A percentile compares a stretch with the other conserved stretches of the same genome.
Conservation (phyloP, 2,888 invertebrate species). For the Melieria crassipennis region DNA sequence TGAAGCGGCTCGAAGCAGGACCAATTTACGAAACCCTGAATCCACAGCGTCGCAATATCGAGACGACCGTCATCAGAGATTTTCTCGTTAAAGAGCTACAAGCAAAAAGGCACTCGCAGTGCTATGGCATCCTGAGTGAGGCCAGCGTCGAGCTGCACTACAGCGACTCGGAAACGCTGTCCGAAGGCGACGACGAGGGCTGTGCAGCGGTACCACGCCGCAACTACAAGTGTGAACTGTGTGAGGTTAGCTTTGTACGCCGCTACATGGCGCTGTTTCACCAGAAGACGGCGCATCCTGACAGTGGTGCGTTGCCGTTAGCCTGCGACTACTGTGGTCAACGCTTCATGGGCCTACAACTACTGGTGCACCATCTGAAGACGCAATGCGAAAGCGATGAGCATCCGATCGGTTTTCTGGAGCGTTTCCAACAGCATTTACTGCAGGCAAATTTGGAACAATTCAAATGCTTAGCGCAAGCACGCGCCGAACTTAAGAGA, state of each 20-base stretch:
- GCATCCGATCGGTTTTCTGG: slow-evolving; percentile 42
- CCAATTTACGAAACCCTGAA: slow-evolving; percentile 41
- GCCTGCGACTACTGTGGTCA: slow-evolving; percentile 42
- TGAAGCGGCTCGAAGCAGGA: slow-evolving; percentile 33
- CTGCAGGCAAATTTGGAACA: slow-evolving; percentile 43
- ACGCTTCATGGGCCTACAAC: slow-evolving; percentile 41
- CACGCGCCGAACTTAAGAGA: slow-evolving; percentile 40
- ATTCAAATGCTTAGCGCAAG: slow-evolving; percentile 42
- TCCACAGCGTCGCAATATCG: slow-evolving; percentile 44
- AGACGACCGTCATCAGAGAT: slow-evolving; percentile 39
- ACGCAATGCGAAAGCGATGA: slow-evolving; percentile 46
- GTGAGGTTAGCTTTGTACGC: slow-evolving; percentile 42
- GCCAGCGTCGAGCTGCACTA: slow-evolving; percentile 42
- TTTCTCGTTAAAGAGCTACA: slow-evolving; percentile 41
- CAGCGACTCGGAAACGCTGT: slow-evolving; percentile 45
- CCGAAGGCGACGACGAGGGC: slow-evolving; percentile 23
- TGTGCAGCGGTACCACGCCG: slow-evolving; percentile 35
- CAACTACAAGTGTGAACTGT: slow-evolving; percentile 43
- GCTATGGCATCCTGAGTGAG: slow-evolving; percentile 44
- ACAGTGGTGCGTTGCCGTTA: slow-evolving; percentile 23
- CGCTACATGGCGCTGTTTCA: slow-evolving; percentile 45
- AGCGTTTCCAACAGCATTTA: slow-evolving; percentile 43
- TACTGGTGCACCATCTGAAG: slow-evolving; percentile 44
- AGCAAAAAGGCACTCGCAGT: slow-evolving; percentile 44
- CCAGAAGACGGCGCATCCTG: slow-evolving; percentile 40